Percentiles rank a stretch among this genome's conserved stretches.
These are phyloP conservation scores for Diachrysia chrysitis DNA, from an alignment of 2,888 invertebrate genomes.

Conservation along the genomic window DNA sequence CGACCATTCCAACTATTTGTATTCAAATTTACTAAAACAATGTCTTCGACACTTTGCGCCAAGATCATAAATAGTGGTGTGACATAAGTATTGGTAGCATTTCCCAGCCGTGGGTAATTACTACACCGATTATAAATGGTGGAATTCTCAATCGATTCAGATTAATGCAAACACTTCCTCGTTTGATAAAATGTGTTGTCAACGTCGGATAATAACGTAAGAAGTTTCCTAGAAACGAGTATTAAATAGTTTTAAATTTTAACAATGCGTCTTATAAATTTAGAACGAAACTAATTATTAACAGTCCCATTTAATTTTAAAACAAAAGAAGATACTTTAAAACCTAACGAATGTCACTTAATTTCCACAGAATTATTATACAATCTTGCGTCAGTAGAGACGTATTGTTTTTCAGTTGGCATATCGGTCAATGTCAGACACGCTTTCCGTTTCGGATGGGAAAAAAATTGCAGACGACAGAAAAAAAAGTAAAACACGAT, in stretches of 20 bases:
- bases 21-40: constrained; percentile 36
- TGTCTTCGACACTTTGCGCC: constrained; percentile 41
- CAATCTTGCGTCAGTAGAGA: constrained; percentile 52
- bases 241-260: constrained; percentile 20
- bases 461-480: constrained; percentile 62
- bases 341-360: constrained; percentile 51
- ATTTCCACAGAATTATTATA: constrained; percentile 52
- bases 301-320: constrained; percentile 38
- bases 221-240: neutral
- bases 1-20: constrained; percentile 40
- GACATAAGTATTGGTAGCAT: constrained; percentile 36
- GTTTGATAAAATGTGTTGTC: neutral
- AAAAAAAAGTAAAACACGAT: constrained; percentile 49
- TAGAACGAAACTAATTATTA: constrained; percentile 43
- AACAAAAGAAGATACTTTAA: constrained; percentile 44
- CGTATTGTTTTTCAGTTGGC: constrained; percentile 80
- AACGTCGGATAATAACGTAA: neutral
- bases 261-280: constrained; percentile 33
- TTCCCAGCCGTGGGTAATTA: constrained; percentile 37
- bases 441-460: constrained; percentile 78
- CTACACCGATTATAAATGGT: constrained; percentile 33
- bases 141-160: constrained; percentile 37
- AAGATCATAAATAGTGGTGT: constrained; percentile 48
- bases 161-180: constrained; percentile 17
- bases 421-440: constrained; percentile 84